Conservation (phyloP, 2,113 vertebrate species). For the Propithecus coquereli region DNA sequence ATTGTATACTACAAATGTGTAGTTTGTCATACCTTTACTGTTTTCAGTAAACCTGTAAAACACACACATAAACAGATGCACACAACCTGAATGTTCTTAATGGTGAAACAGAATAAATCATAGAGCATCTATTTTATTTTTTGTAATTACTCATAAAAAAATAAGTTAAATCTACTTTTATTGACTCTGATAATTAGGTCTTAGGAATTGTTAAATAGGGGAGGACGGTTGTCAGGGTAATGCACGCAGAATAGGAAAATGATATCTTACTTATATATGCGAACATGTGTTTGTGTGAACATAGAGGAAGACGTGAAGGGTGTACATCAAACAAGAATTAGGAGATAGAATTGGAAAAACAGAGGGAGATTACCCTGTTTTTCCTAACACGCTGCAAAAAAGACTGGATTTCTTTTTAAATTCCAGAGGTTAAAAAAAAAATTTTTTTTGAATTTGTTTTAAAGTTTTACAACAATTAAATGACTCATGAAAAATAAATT, state of each 20-base stretch:
- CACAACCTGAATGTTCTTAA: neutral
- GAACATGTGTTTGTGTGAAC: neutral
- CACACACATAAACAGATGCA: neutral
- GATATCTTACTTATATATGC: neutral
- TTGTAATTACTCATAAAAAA: neutral
- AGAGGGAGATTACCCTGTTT: too few relatives aligned
- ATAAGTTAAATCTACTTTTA: neutral
- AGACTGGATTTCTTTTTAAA: neutral
- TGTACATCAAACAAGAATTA: neutral
- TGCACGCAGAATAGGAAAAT: neutral
- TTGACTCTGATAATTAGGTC: neutral
- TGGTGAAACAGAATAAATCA: neutral
- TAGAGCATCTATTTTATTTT: neutral
- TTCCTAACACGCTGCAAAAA: neutral
- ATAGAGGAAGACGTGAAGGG: neutral
- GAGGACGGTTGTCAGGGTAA: neutral
- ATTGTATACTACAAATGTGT: neutral
- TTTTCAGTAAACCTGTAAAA: neutral
- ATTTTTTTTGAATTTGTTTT: neutral
- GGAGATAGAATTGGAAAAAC: neutral
- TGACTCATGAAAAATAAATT: neutral
- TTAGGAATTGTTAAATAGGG: neutral
- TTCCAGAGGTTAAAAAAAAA: neutral
- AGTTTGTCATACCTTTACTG: neutral
- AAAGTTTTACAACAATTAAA: neutral